These are phyloP conservation scores for Arothron firmamentum DNA, from an alignment of 2,113 vertebrate genomes.

Conservation along the genomic window DNA sequence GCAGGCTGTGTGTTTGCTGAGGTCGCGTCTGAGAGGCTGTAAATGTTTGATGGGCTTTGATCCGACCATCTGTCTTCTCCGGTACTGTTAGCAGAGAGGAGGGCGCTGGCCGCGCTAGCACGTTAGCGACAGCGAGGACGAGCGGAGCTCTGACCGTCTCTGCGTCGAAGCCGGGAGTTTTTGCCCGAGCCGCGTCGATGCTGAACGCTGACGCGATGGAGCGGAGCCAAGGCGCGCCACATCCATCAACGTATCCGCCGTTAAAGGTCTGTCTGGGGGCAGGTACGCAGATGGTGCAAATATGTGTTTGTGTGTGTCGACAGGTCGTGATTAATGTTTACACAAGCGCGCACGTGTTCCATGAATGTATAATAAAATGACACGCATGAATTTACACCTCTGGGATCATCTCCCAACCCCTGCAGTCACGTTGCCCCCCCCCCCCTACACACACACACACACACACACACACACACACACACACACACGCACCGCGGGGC, in stretches of 20 bases:
- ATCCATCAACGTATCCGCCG: neutral
- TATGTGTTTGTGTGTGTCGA: conserved; percentile 20
- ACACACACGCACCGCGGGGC: no score
- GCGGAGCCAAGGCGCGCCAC: neutral
- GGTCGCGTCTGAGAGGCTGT: conserved; percentile 61
- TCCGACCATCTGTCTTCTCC: conserved; percentile 72
- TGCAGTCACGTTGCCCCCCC: conserved; percentile 27
- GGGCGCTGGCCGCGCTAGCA: neutral
- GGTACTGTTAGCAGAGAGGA: conserved; percentile 29
- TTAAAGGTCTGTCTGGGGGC: conserved; percentile 4
- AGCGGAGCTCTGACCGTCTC: no score
- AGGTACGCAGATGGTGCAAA: conserved; percentile 32
- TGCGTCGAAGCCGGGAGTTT: no score
- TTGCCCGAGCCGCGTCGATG: no score
- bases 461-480: no score
- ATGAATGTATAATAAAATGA: conserved; percentile 24
- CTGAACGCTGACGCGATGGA: neutral
- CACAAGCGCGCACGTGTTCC: conserved; percentile 3
- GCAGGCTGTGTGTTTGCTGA: conserved; percentile 39
- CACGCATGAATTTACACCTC: conserved; percentile 18
- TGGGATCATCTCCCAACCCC: neutral
- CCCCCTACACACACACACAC: no score
- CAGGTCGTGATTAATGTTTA: conserved; percentile 48
- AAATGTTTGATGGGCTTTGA: conserved; percentile 75
- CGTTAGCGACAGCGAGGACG: no score